A percentile compares a stretch with the other conserved stretches of the same genome.
These are phyloP conservation scores for Corythucha ciliata DNA, from an alignment of 2,888 invertebrate species.

Conservation along the genomic window DNA sequence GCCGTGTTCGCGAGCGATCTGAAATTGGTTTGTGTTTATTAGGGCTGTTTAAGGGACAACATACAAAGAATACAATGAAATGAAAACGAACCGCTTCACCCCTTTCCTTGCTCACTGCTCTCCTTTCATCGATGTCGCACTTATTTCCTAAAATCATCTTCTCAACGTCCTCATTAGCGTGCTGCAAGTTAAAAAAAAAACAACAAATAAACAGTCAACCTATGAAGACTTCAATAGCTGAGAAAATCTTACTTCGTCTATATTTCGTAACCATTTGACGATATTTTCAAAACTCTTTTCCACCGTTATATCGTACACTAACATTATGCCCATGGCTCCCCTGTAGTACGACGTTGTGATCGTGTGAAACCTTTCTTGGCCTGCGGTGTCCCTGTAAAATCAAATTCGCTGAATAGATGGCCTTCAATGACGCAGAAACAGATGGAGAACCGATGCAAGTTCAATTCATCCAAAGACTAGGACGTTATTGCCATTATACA, in stretches of 20 bases:
- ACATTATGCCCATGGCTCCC: conserved; percentile 96
- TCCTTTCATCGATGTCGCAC: conserved; percentile 94
- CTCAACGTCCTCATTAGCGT: conserved; percentile 96
- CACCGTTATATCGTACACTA: conserved; percentile 95
- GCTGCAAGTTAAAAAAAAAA: conserved; percentile 53
- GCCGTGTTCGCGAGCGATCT: conserved; percentile 92
- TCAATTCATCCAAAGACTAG: background rate
- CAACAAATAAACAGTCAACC: too few relatives aligned
- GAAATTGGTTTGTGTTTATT: conserved; percentile 31
- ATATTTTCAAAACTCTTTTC: conserved; percentile 97
- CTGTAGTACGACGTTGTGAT: conserved; percentile 97
- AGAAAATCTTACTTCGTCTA: conserved; percentile 69
- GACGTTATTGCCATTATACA: background rate
- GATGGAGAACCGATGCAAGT: too few relatives aligned
- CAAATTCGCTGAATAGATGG: background rate
- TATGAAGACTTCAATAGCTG: background rate
- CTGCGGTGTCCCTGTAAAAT: conserved; percentile 67
- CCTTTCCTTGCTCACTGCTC: conserved; percentile 83
- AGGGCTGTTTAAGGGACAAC: background rate
- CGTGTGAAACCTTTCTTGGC: conserved; percentile 96
- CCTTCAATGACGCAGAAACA: background rate
- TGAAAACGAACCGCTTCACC: conserved; percentile 74
- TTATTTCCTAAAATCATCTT: conserved; percentile 98
- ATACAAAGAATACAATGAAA: background rate
- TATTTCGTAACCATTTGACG: conserved; percentile 95